Conservation (phyloP, 2,888 invertebrate genomes). For the Machimus rusticus region DNA sequence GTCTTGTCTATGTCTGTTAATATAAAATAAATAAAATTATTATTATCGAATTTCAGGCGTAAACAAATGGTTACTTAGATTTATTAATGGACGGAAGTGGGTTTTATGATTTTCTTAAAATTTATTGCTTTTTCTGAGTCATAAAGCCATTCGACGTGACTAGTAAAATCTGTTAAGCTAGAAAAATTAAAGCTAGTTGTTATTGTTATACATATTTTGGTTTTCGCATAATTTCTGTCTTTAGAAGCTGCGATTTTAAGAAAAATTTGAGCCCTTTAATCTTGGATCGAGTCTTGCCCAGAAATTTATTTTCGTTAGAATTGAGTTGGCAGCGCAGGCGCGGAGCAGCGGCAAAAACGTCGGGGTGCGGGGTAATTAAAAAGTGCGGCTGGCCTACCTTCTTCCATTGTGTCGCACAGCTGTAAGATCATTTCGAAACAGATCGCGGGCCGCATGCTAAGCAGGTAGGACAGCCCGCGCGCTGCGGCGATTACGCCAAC, state of each 20-base stretch:
- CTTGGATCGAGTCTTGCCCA: not conserved
- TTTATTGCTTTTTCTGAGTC: no score
- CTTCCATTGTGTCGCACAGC: constrained; percentile 4
- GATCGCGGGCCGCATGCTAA: constrained; percentile 15
- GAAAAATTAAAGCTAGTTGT: no score
- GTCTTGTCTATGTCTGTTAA: no score
- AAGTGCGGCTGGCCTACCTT: constrained; percentile 1
- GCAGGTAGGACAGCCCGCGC: not conserved
- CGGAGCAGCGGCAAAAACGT: not conserved
- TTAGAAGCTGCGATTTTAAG: not conserved
- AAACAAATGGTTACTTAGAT: no score
- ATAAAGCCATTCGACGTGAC: no score
- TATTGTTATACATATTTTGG: no score
- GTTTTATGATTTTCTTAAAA: no score
- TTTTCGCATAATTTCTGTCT: no score
- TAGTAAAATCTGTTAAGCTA: no score
- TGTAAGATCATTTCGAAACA: constrained; percentile 19
- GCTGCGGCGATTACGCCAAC: constrained; percentile 8
- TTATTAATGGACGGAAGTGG: no score
- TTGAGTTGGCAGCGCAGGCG: not conserved
- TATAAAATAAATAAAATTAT: no score
- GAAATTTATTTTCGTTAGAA: not conserved
- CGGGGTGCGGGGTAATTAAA: constrained; percentile 13
- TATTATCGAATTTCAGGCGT: no score
- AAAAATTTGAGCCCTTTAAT: not conserved